A percentile compares a stretch with the other conserved stretches of the same genome.
Conservation (phyloP, 2,888 invertebrate genomes). For the Callinectes sapidus region DNA sequence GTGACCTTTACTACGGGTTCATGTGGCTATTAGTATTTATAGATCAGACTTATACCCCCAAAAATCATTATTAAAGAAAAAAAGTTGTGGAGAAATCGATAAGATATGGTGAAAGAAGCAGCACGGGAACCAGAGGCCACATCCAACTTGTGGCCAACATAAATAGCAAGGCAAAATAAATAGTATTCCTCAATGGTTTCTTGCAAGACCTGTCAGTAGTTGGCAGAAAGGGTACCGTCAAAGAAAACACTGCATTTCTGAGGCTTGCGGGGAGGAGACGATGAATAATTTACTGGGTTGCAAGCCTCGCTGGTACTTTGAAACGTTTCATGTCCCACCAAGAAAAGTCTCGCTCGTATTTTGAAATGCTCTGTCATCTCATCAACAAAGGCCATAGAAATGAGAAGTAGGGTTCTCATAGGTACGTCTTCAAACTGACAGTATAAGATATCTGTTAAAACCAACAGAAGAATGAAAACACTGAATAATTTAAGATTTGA, state of each 20-base stretch:
- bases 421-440: too few species aligned
- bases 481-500: too few species aligned
- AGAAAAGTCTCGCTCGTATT: too few species aligned
- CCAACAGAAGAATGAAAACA: too few species aligned
- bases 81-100: background rate
- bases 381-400: too few species aligned
- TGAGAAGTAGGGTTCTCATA: too few species aligned
- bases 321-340: too few species aligned
- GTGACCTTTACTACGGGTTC: background rate
- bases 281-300: background rate
- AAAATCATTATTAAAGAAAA: background rate
- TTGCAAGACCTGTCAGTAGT: background rate
- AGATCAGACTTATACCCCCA: background rate
- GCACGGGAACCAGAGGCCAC: background rate
- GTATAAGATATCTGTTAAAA: too few species aligned
- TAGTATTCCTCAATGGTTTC: background rate
- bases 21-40: slow-evolving; percentile 6
- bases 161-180: background rate
- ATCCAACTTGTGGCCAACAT: background rate
- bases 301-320: too few species aligned
- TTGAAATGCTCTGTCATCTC: too few species aligned
- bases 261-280: background rate
- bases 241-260: background rate
- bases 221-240: background rate
- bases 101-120: background rate